phyloP scores from a whole-genome alignment of 1,140 invertebrate species.

The Procambarus clarkii region DNA sequence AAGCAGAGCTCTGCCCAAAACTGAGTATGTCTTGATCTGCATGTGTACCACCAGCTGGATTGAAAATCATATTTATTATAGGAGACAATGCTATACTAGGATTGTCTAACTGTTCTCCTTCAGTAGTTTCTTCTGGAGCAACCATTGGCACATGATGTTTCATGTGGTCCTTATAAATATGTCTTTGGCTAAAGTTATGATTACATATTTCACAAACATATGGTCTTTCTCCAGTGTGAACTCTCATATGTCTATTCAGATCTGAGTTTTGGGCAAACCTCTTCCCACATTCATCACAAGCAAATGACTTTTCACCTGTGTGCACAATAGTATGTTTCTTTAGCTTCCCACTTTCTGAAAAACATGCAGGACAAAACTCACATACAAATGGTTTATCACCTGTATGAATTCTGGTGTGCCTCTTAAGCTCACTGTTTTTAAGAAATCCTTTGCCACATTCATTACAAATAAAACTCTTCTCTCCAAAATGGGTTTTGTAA shows the following conservation, averaged over 20 bases:
- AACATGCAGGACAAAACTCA: slow-evolving; percentile 21
- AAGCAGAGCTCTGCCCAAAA: not conserved
- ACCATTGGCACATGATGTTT: slow-evolving; percentile 18
- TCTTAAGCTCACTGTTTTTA: slow-evolving; percentile 57
- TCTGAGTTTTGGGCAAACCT: slow-evolving; percentile 50
- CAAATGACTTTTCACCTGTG: slow-evolving; percentile 42
- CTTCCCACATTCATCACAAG: slow-evolving; percentile 40
- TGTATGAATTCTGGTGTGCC: slow-evolving; percentile 46
- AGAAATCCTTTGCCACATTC: slow-evolving; percentile 56
- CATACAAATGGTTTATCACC: slow-evolving; percentile 44
- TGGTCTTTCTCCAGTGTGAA: slow-evolving; percentile 48
- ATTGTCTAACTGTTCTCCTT: not conserved
- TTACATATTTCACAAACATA: slow-evolving; percentile 44
- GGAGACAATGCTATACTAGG: not conserved
- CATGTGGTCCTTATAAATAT: slow-evolving; percentile 50
- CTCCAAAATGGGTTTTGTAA: slow-evolving; percentile 46
- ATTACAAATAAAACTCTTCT: slow-evolving; percentile 46
- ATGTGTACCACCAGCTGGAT: not conserved
- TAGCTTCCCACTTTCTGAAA: slow-evolving; percentile 52
- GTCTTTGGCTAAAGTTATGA: slow-evolving; percentile 42
- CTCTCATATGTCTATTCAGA: slow-evolving; percentile 37
- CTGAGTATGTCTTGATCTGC: not conserved
- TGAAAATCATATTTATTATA: not conserved
- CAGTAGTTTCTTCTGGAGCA: not conserved
- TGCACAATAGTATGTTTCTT: slow-evolving; percentile 53